phyloP scores from a whole-genome alignment of 2,797 vertebrate genomes.

The Pangasius larnaudii region DNA sequence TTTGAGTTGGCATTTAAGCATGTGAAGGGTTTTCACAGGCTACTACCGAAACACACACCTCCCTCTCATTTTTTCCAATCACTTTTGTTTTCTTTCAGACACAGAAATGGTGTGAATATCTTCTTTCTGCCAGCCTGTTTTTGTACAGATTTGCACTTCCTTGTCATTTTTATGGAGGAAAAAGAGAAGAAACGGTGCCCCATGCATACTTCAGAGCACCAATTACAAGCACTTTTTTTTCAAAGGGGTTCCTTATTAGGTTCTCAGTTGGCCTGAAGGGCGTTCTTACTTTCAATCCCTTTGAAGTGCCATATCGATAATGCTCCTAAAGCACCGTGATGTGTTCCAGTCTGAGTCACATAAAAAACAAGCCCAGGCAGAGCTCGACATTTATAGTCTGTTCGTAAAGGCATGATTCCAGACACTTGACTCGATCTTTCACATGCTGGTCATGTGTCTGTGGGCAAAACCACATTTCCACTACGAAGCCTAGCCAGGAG shows the following conservation, averaged over 20 bases:
- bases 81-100: constrained; percentile 8
- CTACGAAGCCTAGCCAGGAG: constrained; percentile 62
- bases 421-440: constrained; percentile 66
- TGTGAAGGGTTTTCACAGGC: not conserved
- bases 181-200: constrained; percentile 50
- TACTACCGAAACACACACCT: not conserved
- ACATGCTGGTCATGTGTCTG: constrained; percentile 73
- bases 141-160: constrained; percentile 58
- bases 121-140: constrained; percentile 54
- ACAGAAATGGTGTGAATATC: constrained; percentile 58
- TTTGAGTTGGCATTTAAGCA: not conserved
- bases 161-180: constrained; percentile 57
- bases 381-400: constrained; percentile 50
- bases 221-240: constrained; percentile 46
- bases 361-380: constrained; percentile 31
- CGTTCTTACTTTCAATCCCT: constrained; percentile 25
- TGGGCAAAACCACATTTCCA: constrained; percentile 74
- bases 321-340: constrained; percentile 53
- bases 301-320: constrained; percentile 41
- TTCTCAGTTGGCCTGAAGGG: constrained; percentile 50
- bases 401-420: constrained; percentile 57
- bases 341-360: constrained; percentile 63
- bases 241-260: constrained; percentile 53
- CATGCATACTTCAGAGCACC: constrained; percentile 54
- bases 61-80: not conserved